Percentiles rank a stretch among this genome's conserved stretches.
phyloP scores from a whole-genome alignment of 2,113 vertebrate species.

The Natator depressus region DNA sequence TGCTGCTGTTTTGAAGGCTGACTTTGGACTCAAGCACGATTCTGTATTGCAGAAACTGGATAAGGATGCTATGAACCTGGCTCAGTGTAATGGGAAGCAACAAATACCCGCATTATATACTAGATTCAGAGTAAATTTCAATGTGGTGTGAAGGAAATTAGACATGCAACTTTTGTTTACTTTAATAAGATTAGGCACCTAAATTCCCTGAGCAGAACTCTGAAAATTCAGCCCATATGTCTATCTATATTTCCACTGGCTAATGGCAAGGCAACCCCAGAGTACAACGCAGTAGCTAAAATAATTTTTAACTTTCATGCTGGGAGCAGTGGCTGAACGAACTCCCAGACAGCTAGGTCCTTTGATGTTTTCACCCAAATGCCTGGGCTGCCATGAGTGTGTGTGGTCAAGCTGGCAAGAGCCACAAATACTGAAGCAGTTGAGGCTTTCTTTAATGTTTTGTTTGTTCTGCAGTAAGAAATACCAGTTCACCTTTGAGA shows the following conservation, averaged over 20 bases:
- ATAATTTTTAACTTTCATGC: constrained; percentile 34
- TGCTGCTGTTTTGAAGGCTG: neutral
- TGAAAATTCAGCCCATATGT: constrained; percentile 7
- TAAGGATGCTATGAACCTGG: constrained; percentile 26
- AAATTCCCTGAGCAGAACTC: neutral
- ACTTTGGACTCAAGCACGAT: neutral
- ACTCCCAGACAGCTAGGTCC: constrained; percentile 39
- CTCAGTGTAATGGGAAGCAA: neutral
- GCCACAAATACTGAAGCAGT: constrained; percentile 23
- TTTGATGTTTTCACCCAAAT: constrained; percentile 51
- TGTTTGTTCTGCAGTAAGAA: neutral
- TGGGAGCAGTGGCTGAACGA: constrained; percentile 32
- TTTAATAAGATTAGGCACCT: neutral
- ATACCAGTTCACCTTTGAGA: neutral
- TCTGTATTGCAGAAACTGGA: constrained; percentile 2
- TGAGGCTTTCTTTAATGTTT: constrained; percentile 14
- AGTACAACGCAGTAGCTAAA: constrained; percentile 62
- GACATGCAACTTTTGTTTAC: neutral
- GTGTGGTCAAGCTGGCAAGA: constrained; percentile 58
- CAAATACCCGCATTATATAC: neutral
- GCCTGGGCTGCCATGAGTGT: constrained; percentile 13
- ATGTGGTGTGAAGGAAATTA: constrained; percentile 25
- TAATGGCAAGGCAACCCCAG: constrained; percentile 25
- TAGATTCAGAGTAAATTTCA: neutral
- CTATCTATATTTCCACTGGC: constrained; percentile 28